A percentile compares a stretch with the other conserved stretches of the same genome.
Evolutionary conservation across 2,113 vertebrate species (phyloP).

Genomic region (Cacatua alba): DNA sequence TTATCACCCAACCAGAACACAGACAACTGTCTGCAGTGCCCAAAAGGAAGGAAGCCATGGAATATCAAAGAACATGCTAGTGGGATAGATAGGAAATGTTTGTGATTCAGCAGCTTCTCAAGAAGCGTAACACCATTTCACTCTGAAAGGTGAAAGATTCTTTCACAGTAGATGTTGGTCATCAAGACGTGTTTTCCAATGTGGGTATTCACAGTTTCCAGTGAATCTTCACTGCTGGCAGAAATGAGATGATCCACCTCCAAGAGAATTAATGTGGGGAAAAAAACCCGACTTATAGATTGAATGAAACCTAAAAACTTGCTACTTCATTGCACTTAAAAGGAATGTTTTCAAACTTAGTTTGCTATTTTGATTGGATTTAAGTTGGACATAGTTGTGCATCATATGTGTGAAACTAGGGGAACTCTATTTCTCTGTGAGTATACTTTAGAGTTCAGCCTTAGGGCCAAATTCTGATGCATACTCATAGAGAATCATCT

Average conservation of each 20-base stretch:
- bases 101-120: neutral
- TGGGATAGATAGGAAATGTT: neutral
- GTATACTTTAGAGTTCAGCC: neutral
- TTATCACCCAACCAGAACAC: neutral
- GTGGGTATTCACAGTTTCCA: neutral
- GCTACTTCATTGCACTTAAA: neutral
- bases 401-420: neutral
- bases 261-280: neutral
- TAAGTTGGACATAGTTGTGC: neutral
- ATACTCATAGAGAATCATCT: neutral
- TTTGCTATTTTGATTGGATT: neutral
- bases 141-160: neutral
- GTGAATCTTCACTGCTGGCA: neutral
- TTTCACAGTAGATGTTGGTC: neutral
- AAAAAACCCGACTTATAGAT: neutral
- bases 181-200: neutral
- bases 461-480: neutral
- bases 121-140: neutral
- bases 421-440: neutral
- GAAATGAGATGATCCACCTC: neutral
- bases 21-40: neutral
- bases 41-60: neutral
- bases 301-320: neutral
- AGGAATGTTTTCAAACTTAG: neutral
- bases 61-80: neutral